Conservation (phyloP, 1,140 invertebrate genomes). For the Procambarus virginalis region DNA sequence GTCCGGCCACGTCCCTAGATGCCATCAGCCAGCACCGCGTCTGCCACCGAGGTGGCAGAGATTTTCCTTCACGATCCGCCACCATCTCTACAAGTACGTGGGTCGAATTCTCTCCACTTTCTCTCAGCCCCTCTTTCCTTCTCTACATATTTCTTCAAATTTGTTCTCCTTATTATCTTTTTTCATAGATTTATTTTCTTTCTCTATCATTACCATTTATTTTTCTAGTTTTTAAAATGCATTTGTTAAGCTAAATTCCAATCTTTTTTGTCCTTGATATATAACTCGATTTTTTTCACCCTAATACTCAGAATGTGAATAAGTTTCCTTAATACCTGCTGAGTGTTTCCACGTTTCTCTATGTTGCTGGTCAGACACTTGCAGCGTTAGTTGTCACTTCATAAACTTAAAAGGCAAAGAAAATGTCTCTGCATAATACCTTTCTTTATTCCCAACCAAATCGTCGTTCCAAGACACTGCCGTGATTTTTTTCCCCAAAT, state of each 20-base stretch:
- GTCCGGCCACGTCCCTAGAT: slow-evolving; percentile 71
- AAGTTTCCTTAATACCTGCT: not conserved
- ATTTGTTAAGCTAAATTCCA: no score
- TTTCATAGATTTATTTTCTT: no score
- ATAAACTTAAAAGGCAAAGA: not conserved
- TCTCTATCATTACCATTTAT: no score
- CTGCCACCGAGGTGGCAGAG: slow-evolving; percentile 18
- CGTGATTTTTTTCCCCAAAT: no score
- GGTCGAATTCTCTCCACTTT: not conserved
- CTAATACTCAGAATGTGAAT: not conserved
- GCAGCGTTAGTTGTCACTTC: not conserved
- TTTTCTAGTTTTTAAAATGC: no score
- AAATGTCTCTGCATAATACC: not conserved
- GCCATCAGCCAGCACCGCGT: slow-evolving; percentile 71
- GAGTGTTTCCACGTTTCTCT: not conserved
- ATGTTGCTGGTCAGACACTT: not conserved
- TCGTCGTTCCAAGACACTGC: not conserved
- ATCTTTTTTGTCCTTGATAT: no score
- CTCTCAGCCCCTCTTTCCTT: not conserved
- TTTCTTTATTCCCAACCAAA: not conserved
- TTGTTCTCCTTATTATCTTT: no score
- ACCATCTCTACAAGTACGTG: slow-evolving; percentile 55
- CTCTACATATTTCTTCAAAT: no score
- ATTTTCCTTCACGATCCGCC: slow-evolving; percentile 48
- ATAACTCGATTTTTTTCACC: not conserved